Percentiles rank a stretch among this genome's conserved stretches.
Conservation (phyloP, 2,797 vertebrate species). For the Pangasius sanitwongsei region DNA sequence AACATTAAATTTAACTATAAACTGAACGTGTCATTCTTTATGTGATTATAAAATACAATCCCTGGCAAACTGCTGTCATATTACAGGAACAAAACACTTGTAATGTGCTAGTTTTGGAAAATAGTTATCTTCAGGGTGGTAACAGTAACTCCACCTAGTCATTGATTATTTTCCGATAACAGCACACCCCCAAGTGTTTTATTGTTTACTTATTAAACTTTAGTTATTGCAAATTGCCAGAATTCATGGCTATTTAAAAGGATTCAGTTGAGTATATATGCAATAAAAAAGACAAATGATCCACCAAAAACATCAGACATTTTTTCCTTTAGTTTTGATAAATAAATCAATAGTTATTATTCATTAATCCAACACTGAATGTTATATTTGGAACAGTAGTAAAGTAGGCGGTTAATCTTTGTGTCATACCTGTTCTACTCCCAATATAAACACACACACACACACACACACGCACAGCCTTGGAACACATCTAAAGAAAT, state of each 20-base stretch:
- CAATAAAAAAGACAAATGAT: background rate
- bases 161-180: background rate
- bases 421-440: constrained; percentile 1
- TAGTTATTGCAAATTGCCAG: background rate
- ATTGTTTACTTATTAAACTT: background rate
- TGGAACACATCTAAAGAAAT: constrained; percentile 27
- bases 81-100: background rate
- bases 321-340: background rate
- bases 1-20: background rate
- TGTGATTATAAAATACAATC: background rate
- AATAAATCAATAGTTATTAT: background rate
- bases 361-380: constrained; percentile 12
- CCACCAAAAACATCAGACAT: background rate
- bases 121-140: background rate
- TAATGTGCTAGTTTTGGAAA: background rate
- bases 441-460: constrained; percentile 23
- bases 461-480: constrained; percentile 17
- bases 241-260: background rate
- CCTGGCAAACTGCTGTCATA: background rate
- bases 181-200: background rate
- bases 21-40: background rate
- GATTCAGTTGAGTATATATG: background rate
- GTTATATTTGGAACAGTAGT: background rate
- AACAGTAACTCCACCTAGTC: background rate
- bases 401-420: constrained; percentile 12